These are phyloP conservation scores for Pseudomyrmex gracilis DNA, from an alignment of 1,140 invertebrate genomes.

Conservation along the genomic window DNA sequence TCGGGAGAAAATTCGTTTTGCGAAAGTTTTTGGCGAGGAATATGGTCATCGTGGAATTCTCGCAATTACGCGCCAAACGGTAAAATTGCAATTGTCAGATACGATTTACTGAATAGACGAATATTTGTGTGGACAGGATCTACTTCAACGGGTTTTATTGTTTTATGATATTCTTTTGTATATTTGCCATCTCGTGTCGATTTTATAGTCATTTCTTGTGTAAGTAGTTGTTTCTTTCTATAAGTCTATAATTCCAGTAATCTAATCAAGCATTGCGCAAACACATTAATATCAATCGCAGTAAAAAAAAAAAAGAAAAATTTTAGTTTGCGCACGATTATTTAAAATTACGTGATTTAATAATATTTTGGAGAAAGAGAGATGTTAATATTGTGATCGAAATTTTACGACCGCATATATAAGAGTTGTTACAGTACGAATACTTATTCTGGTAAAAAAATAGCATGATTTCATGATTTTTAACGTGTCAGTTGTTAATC, in stretches of 20 bases:
- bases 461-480: too few species aligned
- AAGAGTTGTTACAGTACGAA: too few species aligned
- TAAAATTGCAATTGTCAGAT: conserved; percentile 46
- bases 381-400: not conserved
- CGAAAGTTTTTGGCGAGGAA: conserved; percentile 38
- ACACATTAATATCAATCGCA: not conserved
- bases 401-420: not conserved
- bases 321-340: too few species aligned
- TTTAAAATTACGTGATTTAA: too few species aligned
- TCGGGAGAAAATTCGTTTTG: conserved; percentile 30
- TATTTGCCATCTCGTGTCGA: too few species aligned
- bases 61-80: conserved; percentile 40
- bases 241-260: not conserved
- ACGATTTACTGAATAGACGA: conserved; percentile 27
- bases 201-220: not conserved
- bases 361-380: not conserved
- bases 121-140: not conserved
- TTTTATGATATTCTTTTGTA: too few species aligned
- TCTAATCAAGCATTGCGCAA: not conserved
- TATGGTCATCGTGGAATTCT: conserved; percentile 14
- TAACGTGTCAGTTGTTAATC: not conserved
- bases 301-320: not conserved
- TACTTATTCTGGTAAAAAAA: not conserved
- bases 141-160: conserved; percentile 1
- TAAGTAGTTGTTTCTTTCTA: not conserved